Base-by-base conservation (phyloP, 1,140 invertebrate genomes). In the Drosophila chauvacae region DNA sequence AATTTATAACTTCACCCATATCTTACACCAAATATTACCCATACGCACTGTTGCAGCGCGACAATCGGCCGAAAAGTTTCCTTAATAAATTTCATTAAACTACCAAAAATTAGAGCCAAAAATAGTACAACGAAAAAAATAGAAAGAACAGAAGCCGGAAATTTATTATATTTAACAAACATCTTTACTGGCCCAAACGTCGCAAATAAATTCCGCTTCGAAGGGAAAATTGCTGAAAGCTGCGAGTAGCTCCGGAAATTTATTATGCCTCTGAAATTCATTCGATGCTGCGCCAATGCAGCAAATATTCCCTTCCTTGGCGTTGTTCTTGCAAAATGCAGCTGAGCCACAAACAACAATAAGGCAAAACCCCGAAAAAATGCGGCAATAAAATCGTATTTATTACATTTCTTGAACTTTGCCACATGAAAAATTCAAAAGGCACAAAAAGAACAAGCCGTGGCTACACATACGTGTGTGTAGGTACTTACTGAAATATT, bases 101-200 rank as follows among this genome's bases (percentile, higher is more conserved):
- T 81, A 76, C 65, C 14, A 53, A 51, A 79, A 79, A 64, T 73
- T 73, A 73, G 50, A 13, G 10, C 5, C 26, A 37, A 47, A 76
- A 68, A 45, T n/a, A 55, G 42, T 41, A 51, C 16, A 53, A n/a
- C n/a, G n/a, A 50, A 47, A 68, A 76, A 23, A 48, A 59, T 28
- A 35, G 37, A 35, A 33, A 41, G 20, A 68, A 35, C 16, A 41
- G n/a, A 68, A 45, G 39, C 74, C 74, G 61, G 57, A 77, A 76
- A 83, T 84, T 83, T 83, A 83, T 83, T 83, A 71, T 83, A 66
- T 83, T 83, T 79, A 79, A 79, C 60, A 74, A 83, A 83, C 76
- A 84, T 83, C 62, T 72, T 84, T 63, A 72, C 70, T 72, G 69
- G 71, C 35, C 71, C 65, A 76, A 83, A 79, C 80, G 78, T 62